Conservation (phyloP, 2,797 vertebrate species). For the Pangasius larnaudii region DNA sequence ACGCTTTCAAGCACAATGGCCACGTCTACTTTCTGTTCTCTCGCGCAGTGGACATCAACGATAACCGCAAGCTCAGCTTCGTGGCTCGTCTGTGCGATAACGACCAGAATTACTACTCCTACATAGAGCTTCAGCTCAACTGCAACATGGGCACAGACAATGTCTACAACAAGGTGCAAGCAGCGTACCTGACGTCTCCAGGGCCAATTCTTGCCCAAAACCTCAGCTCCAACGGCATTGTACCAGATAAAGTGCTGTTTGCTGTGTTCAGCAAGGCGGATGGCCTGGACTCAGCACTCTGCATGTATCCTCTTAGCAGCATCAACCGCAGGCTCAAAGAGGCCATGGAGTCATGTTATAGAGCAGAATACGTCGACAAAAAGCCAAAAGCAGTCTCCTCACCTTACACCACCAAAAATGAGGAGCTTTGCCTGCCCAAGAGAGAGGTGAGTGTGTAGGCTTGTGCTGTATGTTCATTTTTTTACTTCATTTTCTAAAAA, state of each 20-base stretch:
- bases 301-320: conserved; percentile 82
- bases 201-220: conserved; percentile 63
- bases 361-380: conserved; percentile 42
- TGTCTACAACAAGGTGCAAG: conserved; percentile 64
- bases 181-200: conserved; percentile 67
- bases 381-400: conserved; percentile 77
- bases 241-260: conserved; percentile 73
- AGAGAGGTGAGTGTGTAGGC: conserved; percentile 52
- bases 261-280: conserved; percentile 71
- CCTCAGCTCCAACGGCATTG: conserved; percentile 46
- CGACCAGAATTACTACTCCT: conserved; percentile 89
- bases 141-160: conserved; percentile 71
- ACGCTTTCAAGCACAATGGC: conserved; percentile 82
- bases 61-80: conserved; percentile 84
- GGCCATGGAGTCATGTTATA: conserved; percentile 84
- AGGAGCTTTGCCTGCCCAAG: conserved; percentile 57
- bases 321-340: conserved; percentile 80
- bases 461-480: not conserved
- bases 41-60: conserved; percentile 78
- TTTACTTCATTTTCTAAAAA: not conserved
- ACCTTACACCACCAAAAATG: conserved; percentile 77
- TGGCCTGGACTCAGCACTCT: conserved; percentile 77
- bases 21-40: conserved; percentile 93
- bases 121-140: conserved; percentile 90
- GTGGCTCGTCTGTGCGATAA: conserved; percentile 87